phyloP scores from a whole-genome alignment of 1,140 invertebrate species.

The Hyposmocoma kahamanoa region DNA sequence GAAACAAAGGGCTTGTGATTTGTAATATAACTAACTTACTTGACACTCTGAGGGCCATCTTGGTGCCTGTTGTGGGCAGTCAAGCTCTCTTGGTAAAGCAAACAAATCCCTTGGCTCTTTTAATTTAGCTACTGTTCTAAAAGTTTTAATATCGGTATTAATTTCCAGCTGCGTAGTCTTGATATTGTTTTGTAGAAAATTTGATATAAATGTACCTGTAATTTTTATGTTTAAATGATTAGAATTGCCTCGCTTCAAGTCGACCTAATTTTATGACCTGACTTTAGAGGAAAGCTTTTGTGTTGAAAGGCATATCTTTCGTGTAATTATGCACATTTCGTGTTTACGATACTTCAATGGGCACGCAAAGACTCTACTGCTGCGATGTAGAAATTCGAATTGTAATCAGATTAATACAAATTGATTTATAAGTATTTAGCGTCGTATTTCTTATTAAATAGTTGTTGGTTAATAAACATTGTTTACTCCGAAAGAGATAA shows the following conservation, averaged over 20 bases:
- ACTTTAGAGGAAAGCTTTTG: slow-evolving; percentile 3
- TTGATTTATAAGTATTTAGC: too few species aligned
- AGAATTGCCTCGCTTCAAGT: too few species aligned
- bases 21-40: slow-evolving; percentile 60
- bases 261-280: neutral
- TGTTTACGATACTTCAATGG: slow-evolving; percentile 13
- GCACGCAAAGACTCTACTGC: slow-evolving; percentile 9
- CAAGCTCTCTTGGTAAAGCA: slow-evolving; percentile 78
- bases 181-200: slow-evolving; percentile 74
- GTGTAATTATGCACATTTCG: slow-evolving; percentile 5
- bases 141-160: slow-evolving; percentile 77
- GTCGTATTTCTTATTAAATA: too few species aligned
- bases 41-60: slow-evolving; percentile 93
- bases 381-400: neutral
- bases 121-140: slow-evolving; percentile 76
- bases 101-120: slow-evolving; percentile 81
- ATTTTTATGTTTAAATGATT: slow-evolving; percentile 10
- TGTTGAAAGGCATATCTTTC: slow-evolving; percentile 8
- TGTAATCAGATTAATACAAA: neutral
- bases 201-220: slow-evolving; percentile 74
- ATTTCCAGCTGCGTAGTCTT: slow-evolving; percentile 80
- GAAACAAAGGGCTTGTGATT: too few species aligned
- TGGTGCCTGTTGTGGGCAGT: slow-evolving; percentile 83
- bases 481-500: too few species aligned
- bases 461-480: too few species aligned